A percentile compares a stretch with the other conserved stretches of the same genome.
Conservation (phyloP, 2,797 vertebrate species). For the Pagetopsis macropterus region DNA sequence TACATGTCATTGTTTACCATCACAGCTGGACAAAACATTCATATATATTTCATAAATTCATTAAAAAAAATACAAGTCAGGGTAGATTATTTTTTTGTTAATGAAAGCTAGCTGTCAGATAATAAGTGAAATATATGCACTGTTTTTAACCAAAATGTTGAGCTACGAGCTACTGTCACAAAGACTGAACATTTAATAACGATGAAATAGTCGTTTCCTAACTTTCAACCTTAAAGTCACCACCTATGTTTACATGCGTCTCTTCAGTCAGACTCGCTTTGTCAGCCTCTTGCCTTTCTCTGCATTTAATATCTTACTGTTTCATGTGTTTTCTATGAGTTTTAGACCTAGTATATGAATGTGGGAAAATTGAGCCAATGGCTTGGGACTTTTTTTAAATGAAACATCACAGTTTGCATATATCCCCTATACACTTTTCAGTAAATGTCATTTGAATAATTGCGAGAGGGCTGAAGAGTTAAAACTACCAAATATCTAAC, state of each 20-base stretch:
- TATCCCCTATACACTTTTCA: not conserved
- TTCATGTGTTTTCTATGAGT: not conserved
- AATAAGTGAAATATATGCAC: conserved; percentile 6
- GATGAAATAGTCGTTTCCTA: conserved; percentile 8
- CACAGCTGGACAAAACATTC: conserved; percentile 21
- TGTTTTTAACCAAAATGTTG: conserved; percentile 10
- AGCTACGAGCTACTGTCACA: not conserved
- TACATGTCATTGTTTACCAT: conserved; percentile 42
- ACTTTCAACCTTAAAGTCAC: conserved; percentile 1
- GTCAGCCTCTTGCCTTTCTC: conserved; percentile 17
- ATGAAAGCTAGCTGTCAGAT: conserved; percentile 17
- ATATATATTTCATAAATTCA: not conserved
- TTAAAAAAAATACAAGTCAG: conserved; percentile 2
- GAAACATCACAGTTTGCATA: not conserved
- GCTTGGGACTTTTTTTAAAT: not conserved
- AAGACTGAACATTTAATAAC: conserved; percentile 12
- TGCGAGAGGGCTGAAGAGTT: not conserved
- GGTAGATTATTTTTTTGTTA: not conserved
- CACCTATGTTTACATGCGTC: not conserved
- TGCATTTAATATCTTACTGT: conserved; percentile 16
- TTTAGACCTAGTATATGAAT: conserved; percentile 3
- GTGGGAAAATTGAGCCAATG: not conserved
- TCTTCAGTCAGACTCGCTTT: conserved; percentile 3
- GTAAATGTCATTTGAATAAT: conserved; percentile 8
- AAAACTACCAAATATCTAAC: not conserved